Conservation (phyloP, 2,797 vertebrate genomes). For the Rhinatrema bivittatum region DNA sequence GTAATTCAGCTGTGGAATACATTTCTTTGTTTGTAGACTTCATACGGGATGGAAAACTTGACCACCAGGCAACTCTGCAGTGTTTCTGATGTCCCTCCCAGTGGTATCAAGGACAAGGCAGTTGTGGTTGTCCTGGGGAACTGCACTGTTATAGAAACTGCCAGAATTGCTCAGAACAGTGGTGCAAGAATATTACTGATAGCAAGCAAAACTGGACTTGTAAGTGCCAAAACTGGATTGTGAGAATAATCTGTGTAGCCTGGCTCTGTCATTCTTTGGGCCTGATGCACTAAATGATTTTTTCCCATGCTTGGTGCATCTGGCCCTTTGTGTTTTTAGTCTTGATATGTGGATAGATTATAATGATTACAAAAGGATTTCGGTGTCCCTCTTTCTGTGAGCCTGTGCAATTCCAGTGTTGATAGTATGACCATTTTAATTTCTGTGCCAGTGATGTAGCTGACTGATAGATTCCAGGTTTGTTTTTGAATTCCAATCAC, state of each 20-base stretch:
- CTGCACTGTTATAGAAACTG: slow-evolving; percentile 75
- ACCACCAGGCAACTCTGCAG: slow-evolving; percentile 66
- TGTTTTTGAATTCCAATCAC: too few relatives aligned
- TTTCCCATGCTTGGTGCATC: too few relatives aligned
- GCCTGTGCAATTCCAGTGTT: neutral
- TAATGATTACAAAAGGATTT: neutral
- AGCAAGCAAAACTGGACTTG: slow-evolving; percentile 55
- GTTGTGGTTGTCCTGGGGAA: slow-evolving; percentile 71
- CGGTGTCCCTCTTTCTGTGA: neutral
- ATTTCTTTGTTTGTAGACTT: slow-evolving; percentile 45
- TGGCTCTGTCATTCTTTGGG: neutral
- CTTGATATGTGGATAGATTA: neutral
- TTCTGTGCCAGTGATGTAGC: neutral
- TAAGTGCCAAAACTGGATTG: slow-evolving; percentile 29
- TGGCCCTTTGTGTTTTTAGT: neutral
- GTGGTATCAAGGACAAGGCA: slow-evolving; percentile 56
- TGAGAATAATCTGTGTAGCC: neutral
- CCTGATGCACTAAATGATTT: too few relatives aligned
- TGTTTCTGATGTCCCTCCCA: slow-evolving; percentile 44
- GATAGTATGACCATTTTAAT: neutral
- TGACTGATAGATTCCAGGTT: neutral
- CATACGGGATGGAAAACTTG: slow-evolving; percentile 60
- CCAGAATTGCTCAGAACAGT: slow-evolving; percentile 60
- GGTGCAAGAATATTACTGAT: slow-evolving; percentile 74
- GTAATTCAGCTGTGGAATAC: neutral